Evolutionary conservation across 1,140 invertebrate genomes (phyloP).

Genomic region (Trichogramma pretiosum): DNA sequence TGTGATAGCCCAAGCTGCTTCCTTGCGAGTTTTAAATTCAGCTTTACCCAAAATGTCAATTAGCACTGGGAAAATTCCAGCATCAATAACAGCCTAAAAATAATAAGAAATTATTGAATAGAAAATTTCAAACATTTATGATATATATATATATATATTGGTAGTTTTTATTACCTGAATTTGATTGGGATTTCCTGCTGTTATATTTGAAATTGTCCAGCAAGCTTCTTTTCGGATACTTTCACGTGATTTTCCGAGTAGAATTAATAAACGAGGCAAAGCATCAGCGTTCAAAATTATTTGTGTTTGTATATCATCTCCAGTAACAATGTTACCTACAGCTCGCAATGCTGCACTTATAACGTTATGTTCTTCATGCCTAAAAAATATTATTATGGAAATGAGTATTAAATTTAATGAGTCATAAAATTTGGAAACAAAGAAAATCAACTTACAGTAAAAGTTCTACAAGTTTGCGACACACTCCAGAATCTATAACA

Average conservation of each 20-base stretch:
- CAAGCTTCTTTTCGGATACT: constrained; percentile 91
- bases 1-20: constrained; percentile 94
- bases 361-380: constrained; percentile 81
- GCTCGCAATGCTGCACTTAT: constrained; percentile 91
- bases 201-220: constrained; percentile 98
- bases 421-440: constrained; percentile 9
- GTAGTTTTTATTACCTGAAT: constrained; percentile 76
- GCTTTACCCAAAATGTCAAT: constrained; percentile 86
- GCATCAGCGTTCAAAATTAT: constrained; percentile 86
- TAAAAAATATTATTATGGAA: constrained; percentile 32
- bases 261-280: constrained; percentile 72
- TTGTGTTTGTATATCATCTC: constrained; percentile 95
- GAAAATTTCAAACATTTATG: too few species aligned
- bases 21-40: constrained; percentile 94
- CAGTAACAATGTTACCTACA: constrained; percentile 96
- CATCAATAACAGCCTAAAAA: constrained; percentile 84
- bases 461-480: constrained; percentile 85
- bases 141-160: too few species aligned
- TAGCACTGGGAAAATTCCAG: constrained; percentile 86
- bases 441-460: constrained; percentile 62
- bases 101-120: background rate
- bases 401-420: constrained; percentile 1
- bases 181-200: constrained; percentile 89
- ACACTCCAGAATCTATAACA: constrained; percentile 94
- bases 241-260: constrained; percentile 74